These are phyloP conservation scores for Sander vitreus DNA, from an alignment of 2,113 vertebrate species.

Conservation along the genomic window DNA sequence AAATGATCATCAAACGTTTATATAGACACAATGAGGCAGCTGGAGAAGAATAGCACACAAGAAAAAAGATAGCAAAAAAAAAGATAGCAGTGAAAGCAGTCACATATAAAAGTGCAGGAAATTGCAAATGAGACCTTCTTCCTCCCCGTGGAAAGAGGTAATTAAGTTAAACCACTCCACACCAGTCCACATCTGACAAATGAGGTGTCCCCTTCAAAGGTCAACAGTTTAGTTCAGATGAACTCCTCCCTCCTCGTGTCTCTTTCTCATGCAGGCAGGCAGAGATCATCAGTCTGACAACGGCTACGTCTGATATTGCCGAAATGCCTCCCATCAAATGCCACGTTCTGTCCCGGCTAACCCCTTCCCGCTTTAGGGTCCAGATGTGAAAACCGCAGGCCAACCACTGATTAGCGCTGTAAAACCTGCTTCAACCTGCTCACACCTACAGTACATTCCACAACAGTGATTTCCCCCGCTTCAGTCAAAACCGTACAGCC, in stretches of 20 bases:
- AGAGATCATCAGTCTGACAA: constrained; percentile 25
- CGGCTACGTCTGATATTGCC: not conserved
- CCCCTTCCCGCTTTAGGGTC: constrained; percentile 51
- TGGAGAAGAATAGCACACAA: constrained; percentile 2
- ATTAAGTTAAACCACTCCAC: constrained; percentile 66
- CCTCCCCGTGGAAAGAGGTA: constrained; percentile 53
- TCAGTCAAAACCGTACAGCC: constrained; percentile 44
- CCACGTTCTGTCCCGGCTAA: constrained; percentile 48
- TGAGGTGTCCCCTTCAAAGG: constrained; percentile 59
- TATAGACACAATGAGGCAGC: not conserved
- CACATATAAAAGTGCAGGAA: constrained; percentile 45
- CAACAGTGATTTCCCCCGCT: constrained; percentile 41
- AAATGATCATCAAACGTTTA: not conserved
- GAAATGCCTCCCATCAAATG: constrained; percentile 5
- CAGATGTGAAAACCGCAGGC: constrained; percentile 63
- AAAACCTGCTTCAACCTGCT: constrained; percentile 56
- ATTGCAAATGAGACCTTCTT: constrained; percentile 65
- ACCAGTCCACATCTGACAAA: constrained; percentile 62
- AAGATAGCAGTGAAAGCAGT: constrained; percentile 6
- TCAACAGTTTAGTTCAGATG: constrained; percentile 52
- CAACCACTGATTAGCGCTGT: constrained; percentile 51
- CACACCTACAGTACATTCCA: constrained; percentile 59
- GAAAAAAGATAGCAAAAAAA: constrained; percentile 3
- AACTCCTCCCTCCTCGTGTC: constrained; percentile 26
- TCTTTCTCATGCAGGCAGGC: constrained; percentile 8